phyloP scores from a whole-genome alignment of 2,797 vertebrate genomes.

The Peromyscus melanophrys region DNA sequence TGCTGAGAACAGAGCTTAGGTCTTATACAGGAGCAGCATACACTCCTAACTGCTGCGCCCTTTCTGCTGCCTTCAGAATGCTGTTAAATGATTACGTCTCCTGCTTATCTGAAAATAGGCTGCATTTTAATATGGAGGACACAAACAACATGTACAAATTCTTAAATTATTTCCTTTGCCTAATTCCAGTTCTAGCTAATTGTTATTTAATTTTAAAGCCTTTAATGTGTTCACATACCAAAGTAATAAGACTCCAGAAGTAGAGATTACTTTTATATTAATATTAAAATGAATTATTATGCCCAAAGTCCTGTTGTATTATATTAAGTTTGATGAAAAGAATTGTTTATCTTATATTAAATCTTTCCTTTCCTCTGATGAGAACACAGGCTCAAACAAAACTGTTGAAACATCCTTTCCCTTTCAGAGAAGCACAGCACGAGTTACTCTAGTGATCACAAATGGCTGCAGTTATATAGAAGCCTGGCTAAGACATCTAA shows the following conservation, averaged over 20 bases:
- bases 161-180: conserved; percentile 52
- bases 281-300: conserved; percentile 74
- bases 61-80: not conserved
- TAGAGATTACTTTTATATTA: conserved; percentile 71
- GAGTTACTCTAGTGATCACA: conserved; percentile 51
- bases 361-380: conserved; percentile 57
- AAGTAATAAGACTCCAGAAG: conserved; percentile 67
- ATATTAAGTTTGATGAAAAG: conserved; percentile 68
- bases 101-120: conserved; percentile 47
- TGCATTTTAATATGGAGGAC: conserved; percentile 31
- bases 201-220: conserved; percentile 68
- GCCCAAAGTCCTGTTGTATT: conserved; percentile 48
- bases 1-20: not conserved
- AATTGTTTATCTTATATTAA: conserved; percentile 76
- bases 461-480: conserved; percentile 34
- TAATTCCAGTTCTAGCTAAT: conserved; percentile 73
- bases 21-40: not conserved
- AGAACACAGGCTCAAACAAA: conserved; percentile 63
- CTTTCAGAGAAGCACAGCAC: conserved; percentile 33
- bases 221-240: conserved; percentile 55
- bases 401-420: conserved; percentile 30
- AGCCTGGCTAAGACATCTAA: not conserved
- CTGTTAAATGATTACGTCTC: conserved; percentile 51
- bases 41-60: not conserved
- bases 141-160: conserved; percentile 62